Conservation (phyloP, 2,797 vertebrate species). For the Clarias fuscus region DNA sequence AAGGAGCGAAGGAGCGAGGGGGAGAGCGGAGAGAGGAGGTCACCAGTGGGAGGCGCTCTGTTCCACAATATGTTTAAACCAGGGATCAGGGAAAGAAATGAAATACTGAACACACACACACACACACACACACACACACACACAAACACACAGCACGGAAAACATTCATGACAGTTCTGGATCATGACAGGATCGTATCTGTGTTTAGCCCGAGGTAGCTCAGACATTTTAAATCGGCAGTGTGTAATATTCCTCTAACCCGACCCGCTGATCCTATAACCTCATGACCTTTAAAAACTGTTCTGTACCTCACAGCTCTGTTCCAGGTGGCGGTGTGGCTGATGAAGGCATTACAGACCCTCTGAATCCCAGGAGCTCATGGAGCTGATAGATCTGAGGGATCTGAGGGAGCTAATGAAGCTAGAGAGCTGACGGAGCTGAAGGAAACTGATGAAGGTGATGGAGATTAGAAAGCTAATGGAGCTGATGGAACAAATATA, state of each 20-base stretch:
- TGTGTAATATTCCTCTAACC: neutral
- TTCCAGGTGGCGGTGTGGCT: neutral
- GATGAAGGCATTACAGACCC: neutral
- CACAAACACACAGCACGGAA: neutral
- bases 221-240: neutral
- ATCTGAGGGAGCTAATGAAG: too few species aligned
- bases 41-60: neutral
- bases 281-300: neutral
- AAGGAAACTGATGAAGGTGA: neutral
- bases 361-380: neutral
- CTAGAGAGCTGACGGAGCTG: neutral
- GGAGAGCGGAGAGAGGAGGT: neutral
- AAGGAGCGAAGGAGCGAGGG: conserved; percentile 31
- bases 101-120: neutral
- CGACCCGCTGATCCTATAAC: neutral
- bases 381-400: neutral
- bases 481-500: neutral
- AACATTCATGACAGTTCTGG: too few species aligned
- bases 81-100: neutral
- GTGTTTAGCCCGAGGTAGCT: neutral
- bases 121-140: neutral
- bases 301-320: neutral
- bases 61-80: neutral
- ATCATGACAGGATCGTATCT: neutral
- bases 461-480: neutral